Base-by-base conservation (phyloP, 2,888 invertebrate species). In the Biston stratarius region DNA sequence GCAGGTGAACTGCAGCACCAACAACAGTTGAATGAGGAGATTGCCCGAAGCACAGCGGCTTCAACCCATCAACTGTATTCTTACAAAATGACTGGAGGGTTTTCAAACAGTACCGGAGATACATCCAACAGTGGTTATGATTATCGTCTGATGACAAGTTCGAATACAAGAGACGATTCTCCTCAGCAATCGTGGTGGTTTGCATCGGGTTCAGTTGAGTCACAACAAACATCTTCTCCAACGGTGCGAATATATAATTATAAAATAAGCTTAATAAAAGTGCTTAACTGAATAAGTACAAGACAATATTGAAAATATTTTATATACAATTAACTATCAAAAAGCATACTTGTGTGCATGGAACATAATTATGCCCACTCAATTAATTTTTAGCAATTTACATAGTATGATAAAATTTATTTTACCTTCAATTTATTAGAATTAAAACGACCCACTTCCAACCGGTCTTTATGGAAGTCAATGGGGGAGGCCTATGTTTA, bases 71-170 rank as follows among this genome's bases (percentile, higher is more conserved):
- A 97, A 90, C 94, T 97, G 78, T 97, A 97, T 88, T 96, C 96
- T 73, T 97, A 97, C 90, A 97, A 97, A 95, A 97, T 97, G 97
- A 96, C 97, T 82, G 96, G 96, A 88, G 96, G 96, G 88, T 97
- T 97, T 94, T 95, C 97, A 82, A 91, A 96, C 95, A 90, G 96
- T 95, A 92, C 94, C 92, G 83, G 95, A 92, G 93, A 96, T 94
- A 90, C 94, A 88, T 94, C 96, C 36, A 75, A 64, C 69, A 95
- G 95, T 73, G 95, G 95, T 82, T 97, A 96, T 89, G 97, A 97
- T 89, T 97, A 97, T 89, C 96, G 96, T 86, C 92, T 96, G 83
- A 90, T 94, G 95, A 95, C 91, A 89, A 95, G 94, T 90, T 91
- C 89, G 78, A 95, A 86, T 87, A 91, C 90, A 76, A 94, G 93